phyloP scores from a whole-genome alignment of 1,140 invertebrate genomes.

The Prorops nasuta region DNA sequence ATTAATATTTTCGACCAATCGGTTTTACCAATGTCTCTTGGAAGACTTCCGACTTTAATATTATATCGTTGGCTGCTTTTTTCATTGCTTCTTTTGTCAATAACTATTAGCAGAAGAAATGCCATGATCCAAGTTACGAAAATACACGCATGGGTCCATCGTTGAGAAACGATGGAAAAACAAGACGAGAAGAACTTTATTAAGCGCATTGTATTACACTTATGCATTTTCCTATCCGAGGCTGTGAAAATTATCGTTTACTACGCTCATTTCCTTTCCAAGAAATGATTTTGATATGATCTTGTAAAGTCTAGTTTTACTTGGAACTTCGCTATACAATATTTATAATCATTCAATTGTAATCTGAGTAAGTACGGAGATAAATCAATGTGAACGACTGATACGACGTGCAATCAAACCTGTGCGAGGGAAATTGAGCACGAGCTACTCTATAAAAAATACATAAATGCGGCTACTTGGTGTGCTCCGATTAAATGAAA shows the following conservation, averaged over 20 bases:
- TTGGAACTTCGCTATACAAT: neutral
- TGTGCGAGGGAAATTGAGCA: neutral
- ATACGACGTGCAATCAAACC: too few relatives aligned
- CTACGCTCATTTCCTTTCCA: neutral
- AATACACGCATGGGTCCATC: slow-evolving; percentile 20
- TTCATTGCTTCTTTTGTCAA: slow-evolving; percentile 2
- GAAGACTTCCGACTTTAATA: slow-evolving; percentile 31
- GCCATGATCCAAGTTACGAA: slow-evolving; percentile 26
- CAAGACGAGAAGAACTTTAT: neutral
- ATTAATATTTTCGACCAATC: slow-evolving; percentile 36
- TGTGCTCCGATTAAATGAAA: neutral
- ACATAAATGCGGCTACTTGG: neutral
- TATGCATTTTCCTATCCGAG: slow-evolving; percentile 22
- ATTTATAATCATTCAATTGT: neutral
- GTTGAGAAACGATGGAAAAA: neutral
- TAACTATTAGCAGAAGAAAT: slow-evolving; percentile 1
- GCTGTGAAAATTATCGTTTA: slow-evolving; percentile 20
- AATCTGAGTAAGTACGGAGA: neutral
- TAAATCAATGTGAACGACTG: too few relatives aligned
- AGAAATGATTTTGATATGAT: neutral
- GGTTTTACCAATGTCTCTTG: slow-evolving; percentile 25
- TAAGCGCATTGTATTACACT: slow-evolving; percentile 4
- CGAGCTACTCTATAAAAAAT: neutral
- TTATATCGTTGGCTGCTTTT: slow-evolving; percentile 5
- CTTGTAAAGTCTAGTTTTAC: neutral